A percentile compares a stretch with the other conserved stretches of the same genome.
These are phyloP conservation scores for Pseudorasbora parva DNA, from an alignment of 2,113 vertebrate genomes.

Conservation along the genomic window DNA sequence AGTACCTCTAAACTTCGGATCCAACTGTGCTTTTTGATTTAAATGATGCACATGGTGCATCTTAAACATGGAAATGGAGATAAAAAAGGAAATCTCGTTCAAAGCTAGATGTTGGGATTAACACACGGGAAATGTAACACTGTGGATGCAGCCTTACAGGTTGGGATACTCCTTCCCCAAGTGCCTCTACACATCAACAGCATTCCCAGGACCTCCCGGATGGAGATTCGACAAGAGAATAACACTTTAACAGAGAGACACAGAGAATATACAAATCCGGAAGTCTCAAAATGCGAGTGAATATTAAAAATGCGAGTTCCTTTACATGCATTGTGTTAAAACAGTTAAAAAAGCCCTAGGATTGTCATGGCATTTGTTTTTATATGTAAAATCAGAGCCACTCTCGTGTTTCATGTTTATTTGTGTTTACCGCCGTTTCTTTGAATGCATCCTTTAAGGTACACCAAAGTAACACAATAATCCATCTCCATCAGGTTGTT, in stretches of 20 bases:
- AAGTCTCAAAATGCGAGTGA: constrained; percentile 23
- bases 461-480: background rate
- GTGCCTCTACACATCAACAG: constrained; percentile 51
- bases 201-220: constrained; percentile 52
- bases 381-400: background rate
- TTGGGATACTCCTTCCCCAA: constrained; percentile 47
- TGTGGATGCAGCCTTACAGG: constrained; percentile 26
- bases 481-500: too few relatives aligned
- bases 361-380: background rate
- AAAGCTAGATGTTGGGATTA: constrained; percentile 13
- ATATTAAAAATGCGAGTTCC: constrained; percentile 8
- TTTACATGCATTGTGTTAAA: background rate
- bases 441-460: background rate
- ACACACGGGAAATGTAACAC: constrained; percentile 21
- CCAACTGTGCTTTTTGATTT: constrained; percentile 12
- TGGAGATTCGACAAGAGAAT: constrained; percentile 34
- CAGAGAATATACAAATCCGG: background rate
- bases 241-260: constrained; percentile 7
- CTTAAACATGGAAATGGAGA: background rate
- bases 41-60: constrained; percentile 11
- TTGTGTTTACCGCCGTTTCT: background rate
- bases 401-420: background rate
- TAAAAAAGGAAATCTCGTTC: background rate
- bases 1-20: constrained; percentile 1
- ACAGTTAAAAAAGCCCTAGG: background rate